phyloP scores from a whole-genome alignment of 2,797 vertebrate genomes.

The Tapirus indicus region DNA sequence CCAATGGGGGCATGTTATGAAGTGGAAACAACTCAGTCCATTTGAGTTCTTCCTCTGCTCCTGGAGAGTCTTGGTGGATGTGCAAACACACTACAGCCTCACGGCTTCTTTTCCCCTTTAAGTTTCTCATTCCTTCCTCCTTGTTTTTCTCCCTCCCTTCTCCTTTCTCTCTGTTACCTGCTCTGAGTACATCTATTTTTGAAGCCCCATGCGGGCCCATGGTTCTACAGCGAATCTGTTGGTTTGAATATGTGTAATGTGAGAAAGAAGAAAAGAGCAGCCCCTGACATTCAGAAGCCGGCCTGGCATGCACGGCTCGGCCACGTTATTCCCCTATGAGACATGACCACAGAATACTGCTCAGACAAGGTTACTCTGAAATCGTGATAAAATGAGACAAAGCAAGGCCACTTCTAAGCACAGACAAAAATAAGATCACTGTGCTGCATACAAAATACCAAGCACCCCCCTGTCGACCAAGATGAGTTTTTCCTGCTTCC shows the following conservation, averaged over 20 bases:
- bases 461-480: background rate
- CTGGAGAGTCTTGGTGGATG: background rate
- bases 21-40: background rate
- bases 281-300: background rate
- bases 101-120: background rate
- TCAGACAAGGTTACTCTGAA: background rate
- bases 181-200: background rate
- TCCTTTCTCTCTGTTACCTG: background rate
- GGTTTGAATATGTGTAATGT: background rate
- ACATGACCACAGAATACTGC: background rate
- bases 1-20: background rate
- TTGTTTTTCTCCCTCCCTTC: background rate
- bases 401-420: background rate
- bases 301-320: background rate
- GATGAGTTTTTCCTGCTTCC: background rate
- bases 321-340: background rate
- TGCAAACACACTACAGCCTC: background rate
- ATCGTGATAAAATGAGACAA: background rate
- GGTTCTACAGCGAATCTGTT: background rate
- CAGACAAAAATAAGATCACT: background rate
- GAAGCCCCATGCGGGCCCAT: background rate
- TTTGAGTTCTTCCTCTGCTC: background rate
- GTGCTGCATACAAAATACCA: background rate
- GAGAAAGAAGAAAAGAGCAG: slow-evolving; percentile 17
- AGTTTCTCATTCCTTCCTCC: background rate